A percentile compares a stretch with the other conserved stretches of the same genome.
Evolutionary conservation across 2,797 vertebrate genomes (phyloP).

Genomic region (Danio tinwini): DNA sequence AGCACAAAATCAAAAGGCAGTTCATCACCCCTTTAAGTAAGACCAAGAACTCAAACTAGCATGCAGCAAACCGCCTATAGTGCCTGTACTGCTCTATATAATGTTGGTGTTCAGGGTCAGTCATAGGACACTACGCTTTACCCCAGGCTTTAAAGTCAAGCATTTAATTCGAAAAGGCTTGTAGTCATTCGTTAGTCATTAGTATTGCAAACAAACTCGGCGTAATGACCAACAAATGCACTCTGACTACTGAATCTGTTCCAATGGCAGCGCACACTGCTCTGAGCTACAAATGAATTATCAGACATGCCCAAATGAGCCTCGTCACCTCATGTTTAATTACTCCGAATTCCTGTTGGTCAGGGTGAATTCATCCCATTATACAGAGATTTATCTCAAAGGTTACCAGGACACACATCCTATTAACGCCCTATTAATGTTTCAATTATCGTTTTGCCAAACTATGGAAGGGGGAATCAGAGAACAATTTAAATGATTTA

Average conservation of each 20-base stretch:
- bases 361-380: conserved; percentile 70
- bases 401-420: conserved; percentile 77
- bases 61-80: conserved; percentile 66
- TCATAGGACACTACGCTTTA: conserved; percentile 63
- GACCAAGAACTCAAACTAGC: not conserved
- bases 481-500: conserved; percentile 80
- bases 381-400: conserved; percentile 79
- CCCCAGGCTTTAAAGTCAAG: conserved; percentile 64
- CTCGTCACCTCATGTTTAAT: conserved; percentile 71
- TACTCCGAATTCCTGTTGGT: conserved; percentile 70
- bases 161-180: conserved; percentile 63
- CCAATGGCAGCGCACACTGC: conserved; percentile 60
- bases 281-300: conserved; percentile 62
- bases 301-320: conserved; percentile 61
- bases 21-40: not conserved
- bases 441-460: conserved; percentile 77
- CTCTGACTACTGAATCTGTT: conserved; percentile 32
- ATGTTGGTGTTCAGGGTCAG: conserved; percentile 66
- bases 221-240: conserved; percentile 34
- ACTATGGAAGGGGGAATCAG: conserved; percentile 68
- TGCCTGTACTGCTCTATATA: conserved; percentile 65
- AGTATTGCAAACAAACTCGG: conserved; percentile 61
- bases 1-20: no score
- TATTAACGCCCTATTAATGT: conserved; percentile 80
- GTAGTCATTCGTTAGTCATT: conserved; percentile 66